Evolutionary conservation across 2,888 invertebrate genomes (phyloP), one percentile per base, ranked within the genome.

Genomic region (Adelphocoris suturalis): DNA sequence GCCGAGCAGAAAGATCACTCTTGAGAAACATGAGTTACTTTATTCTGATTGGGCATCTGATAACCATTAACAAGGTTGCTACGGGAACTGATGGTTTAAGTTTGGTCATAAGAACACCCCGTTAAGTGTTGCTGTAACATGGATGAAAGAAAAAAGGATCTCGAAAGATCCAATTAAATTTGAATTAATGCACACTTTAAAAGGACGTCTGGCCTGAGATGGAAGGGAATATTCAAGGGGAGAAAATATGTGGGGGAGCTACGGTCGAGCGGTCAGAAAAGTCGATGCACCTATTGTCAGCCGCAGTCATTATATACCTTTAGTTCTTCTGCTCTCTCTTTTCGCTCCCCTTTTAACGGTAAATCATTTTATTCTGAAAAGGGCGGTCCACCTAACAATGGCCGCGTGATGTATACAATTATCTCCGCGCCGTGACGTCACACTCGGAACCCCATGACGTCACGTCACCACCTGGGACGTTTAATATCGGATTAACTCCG

Each of bases 401-500:
- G 37, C 37, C 37, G 37, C 37, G 37, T 75, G n/a, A 86, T 75
- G 28, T 48, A 86, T 68, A 86, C 86, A 75, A 86, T 86, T 75
- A 75, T 68, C 68, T 86, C 75, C 75, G 86, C 48, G 68, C 5
- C 86, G 86, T 47, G 19, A 55, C 55, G 85, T 52, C 85, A 23
- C 57, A 75, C 47, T 37, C 37, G 37, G 37, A 37, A 37, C 37
- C 37, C 80, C 52, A 88, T 88, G 88, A 88, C 88, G 88, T 88
- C 88, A 88, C 23, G 80, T 80, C 88, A 88, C 80, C 88, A 88
- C 88, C 88, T 88, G 88, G 88, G 88, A 57, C 88, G 47, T 88
- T 88, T 88, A 88, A 88, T 88, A 88, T 88, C 88, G 88, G 88
- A 88, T 88, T 88, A 88, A 88, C 88, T 88, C 61, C 23, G 80